These are phyloP conservation scores for Mungos mungo DNA, from an alignment of 2,113 vertebrate genomes.

Conservation along the genomic window DNA sequence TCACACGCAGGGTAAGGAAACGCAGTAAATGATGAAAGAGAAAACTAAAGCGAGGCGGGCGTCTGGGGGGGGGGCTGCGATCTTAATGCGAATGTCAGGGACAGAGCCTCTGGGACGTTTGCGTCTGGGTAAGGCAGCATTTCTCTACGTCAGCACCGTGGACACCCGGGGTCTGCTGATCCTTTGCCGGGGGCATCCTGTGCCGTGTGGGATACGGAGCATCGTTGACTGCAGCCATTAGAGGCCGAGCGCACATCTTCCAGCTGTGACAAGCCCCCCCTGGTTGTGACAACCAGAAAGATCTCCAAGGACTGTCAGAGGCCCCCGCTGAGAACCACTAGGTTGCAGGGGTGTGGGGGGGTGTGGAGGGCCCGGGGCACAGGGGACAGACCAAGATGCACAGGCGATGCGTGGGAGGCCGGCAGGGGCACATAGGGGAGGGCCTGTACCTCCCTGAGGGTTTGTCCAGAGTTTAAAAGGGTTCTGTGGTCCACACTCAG, in stretches of 20 bases:
- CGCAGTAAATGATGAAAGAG: not conserved
- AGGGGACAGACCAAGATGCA: rapidly evolving
- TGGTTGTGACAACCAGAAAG: not conserved
- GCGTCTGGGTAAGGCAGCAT: rapidly evolving
- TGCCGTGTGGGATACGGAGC: rapidly evolving
- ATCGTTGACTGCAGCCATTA: not conserved
- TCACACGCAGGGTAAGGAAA: rapidly evolving
- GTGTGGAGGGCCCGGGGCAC: not conserved
- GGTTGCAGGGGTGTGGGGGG: not conserved
- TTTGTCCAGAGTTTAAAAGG: not conserved
- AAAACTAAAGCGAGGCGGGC: too few species aligned
- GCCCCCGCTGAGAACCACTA: not conserved
- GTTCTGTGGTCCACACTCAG: not conserved
- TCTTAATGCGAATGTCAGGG: rapidly evolving
- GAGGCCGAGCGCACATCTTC: not conserved
- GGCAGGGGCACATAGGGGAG: rapidly evolving
- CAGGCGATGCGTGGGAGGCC: not conserved
- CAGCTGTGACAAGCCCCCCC: not conserved
- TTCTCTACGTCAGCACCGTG: rapidly evolving
- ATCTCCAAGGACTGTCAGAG: not conserved
- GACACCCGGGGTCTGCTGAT: not conserved
- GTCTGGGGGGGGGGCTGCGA: rapidly evolving
- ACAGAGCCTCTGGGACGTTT: not conserved
- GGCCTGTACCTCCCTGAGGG: not conserved
- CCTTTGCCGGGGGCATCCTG: not conserved